Evolutionary conservation across 2,113 vertebrate genomes (phyloP), one percentile per base, ranked within the genome.

Genomic region (Genyomyrus donnyi): DNA sequence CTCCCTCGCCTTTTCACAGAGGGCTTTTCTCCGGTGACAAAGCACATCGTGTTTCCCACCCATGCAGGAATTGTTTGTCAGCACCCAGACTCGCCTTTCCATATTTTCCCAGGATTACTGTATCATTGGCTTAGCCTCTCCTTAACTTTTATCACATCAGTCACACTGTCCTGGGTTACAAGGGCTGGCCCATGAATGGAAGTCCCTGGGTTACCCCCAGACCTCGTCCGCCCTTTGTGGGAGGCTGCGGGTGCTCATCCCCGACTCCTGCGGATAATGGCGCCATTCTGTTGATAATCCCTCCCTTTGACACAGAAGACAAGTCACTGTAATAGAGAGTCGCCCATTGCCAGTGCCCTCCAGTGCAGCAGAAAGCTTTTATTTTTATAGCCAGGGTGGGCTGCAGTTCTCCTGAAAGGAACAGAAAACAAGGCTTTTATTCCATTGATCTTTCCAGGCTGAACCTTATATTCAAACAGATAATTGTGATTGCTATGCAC

Each of bases 131-230:
- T 90, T 90, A 87, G 66, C 62, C 62, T 84, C n/a, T 31, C 62
- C 48, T 42, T 88, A 39, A 24, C 62, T 74, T 88, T 90, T 90
- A 90, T 87, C 90, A 88, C 90, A 80, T 90, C 90, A 90, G 90
- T 90, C 90, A 80, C 86, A 88, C 90, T 88, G 49, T 90, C 66
- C 85, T 90, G 42, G 62, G 48, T 90, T 88, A 90, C 90, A 77
- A 80, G 66, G 58, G 35, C 85, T 88, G 85, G 85, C 85, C n/a
- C 87, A 53, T 39, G 74, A 74, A 90, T 77, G 39, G 19, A 17
- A 52, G 85, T 49, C 85, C 50, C 50, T 9, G 31, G 85, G 35
- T 53, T 53, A 35, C 50, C 50, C 85, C 13, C 50, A 88, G 49
- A 80, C 90, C n/a, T 11, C 70, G 24, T 46, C 49, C 35, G 42